phyloP scores from a whole-genome alignment of 1,140 invertebrate genomes.

The Polyergus mexicanus region DNA sequence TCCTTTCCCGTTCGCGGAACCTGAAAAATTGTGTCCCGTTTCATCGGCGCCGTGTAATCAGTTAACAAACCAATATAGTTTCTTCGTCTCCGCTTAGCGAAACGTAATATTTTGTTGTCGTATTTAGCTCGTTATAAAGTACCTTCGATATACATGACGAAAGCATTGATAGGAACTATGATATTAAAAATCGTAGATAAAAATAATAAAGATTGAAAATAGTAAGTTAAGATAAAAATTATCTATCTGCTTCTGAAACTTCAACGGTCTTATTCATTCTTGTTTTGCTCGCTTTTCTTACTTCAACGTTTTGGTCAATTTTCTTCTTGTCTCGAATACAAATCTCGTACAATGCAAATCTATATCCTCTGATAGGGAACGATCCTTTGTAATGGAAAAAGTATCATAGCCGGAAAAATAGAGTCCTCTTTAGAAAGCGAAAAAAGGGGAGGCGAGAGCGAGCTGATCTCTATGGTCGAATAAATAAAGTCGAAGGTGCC shows the following conservation, averaged over 20 bases:
- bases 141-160: background rate
- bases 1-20: slow-evolving; percentile 33
- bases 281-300: background rate
- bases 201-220: background rate
- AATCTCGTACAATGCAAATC: background rate
- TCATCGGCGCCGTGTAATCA: slow-evolving; percentile 41
- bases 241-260: background rate
- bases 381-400: slow-evolving; percentile 16
- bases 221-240: background rate
- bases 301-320: background rate
- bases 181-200: background rate
- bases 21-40: slow-evolving; percentile 51
- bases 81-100: background rate
- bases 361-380: background rate
- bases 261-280: background rate
- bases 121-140: slow-evolving; percentile 20
- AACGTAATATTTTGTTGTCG: slow-evolving; percentile 43
- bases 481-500: slow-evolving; percentile 20
- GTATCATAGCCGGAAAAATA: slow-evolving; percentile 32
- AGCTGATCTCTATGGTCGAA: background rate
- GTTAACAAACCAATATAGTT: slow-evolving; percentile 56
- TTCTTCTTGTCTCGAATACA: background rate
- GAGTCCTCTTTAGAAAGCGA: slow-evolving; percentile 2
- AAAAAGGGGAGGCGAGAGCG: background rate
- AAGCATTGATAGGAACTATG: background rate